Base-by-base conservation (phyloP, 2,888 invertebrate genomes). In the Tetrapedia diversipes region DNA sequence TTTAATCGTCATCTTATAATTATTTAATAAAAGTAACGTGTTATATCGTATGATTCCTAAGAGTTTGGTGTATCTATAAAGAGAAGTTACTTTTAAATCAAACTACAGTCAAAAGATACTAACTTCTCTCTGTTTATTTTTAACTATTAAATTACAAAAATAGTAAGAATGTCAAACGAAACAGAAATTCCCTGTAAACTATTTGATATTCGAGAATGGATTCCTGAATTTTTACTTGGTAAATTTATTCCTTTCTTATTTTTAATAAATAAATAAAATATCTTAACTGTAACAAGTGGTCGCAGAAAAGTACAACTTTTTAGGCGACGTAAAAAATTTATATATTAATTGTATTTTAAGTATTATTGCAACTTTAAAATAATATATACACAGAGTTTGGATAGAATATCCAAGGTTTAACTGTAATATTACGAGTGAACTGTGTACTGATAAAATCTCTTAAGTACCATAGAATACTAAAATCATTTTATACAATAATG, bases 171-270 rank as follows among this genome's bases (percentile, higher is more conserved):
- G 76, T 29, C 51, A 24, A 11, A 22, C 7, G 14, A 59, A 14
- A 27, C 73, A 68, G 64, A 82, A 61, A 51, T 66, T 49, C 53
- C 6, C 24, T 49, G 68, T 61, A 45, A 75, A 19, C 43, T 61
- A 14, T 66, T 81, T 10, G 54, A 83, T 61, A 66, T 83, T 34
- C 45, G 43, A n/a, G 56, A 74, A 59, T 78, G 80, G 71, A 85
- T 86, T 27, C 80, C 83, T 60, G 82, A 76, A 67, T 84, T 86
- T 59, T 39, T 24, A 2, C 78, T 82, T 49, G 83, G 86, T 84
- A 81, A 86, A 76, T 41, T 54, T 71, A 24, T 27, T 54, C 0
- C 37, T 16, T 37, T 7, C 11, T 11, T 24, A 2, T 39, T 10
- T 60, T 47, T 51, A 11, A 32, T 54, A 56, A 41, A 41, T 57